Conservation (phyloP, 2,113 vertebrate genomes). For the Hippocampus barbouri region DNA sequence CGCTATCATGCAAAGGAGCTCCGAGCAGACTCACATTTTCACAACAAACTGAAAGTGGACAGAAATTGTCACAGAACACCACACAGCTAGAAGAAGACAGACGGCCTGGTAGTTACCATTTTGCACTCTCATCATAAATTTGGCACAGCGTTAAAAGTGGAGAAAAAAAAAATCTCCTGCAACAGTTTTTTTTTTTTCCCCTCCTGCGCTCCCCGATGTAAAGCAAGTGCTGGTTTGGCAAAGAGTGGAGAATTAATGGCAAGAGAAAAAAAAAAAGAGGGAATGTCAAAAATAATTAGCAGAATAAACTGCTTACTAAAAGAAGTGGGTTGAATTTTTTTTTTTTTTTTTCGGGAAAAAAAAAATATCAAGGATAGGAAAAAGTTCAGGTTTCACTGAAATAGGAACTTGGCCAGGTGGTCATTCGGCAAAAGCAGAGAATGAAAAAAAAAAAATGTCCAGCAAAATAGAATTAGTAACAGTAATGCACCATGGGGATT, state of each 20-base stretch:
- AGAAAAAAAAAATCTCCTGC: constrained; percentile 69
- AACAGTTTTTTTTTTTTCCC: constrained; percentile 65
- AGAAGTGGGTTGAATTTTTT: constrained; percentile 45
- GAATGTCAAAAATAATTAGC: constrained; percentile 52
- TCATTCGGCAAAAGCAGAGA: constrained; percentile 30
- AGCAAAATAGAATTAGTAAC: constrained; percentile 36
- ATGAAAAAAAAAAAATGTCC: constrained; percentile 27
- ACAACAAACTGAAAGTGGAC: constrained; percentile 68
- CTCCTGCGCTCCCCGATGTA: constrained; percentile 65
- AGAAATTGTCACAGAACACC: constrained; percentile 68
- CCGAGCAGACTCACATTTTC: constrained; percentile 73
- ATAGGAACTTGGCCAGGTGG: constrained; percentile 27
- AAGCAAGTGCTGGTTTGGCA: constrained; percentile 70
- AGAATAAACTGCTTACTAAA: constrained; percentile 50
- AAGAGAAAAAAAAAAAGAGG: constrained; percentile 50
- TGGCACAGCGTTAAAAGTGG: constrained; percentile 75
- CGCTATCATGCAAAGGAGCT: constrained; percentile 65
- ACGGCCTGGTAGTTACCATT: constrained; percentile 83
- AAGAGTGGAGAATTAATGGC: constrained; percentile 54
- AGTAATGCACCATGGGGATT: constrained; percentile 16
- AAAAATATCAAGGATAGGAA: constrained; percentile 9
- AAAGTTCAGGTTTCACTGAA: constrained; percentile 29
- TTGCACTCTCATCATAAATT: constrained; percentile 85
- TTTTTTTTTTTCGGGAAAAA: constrained; percentile 1
- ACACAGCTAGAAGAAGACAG: constrained; percentile 73